Conservation (phyloP, 1,140 invertebrate species). For the Brachionus koreanus region DNA sequence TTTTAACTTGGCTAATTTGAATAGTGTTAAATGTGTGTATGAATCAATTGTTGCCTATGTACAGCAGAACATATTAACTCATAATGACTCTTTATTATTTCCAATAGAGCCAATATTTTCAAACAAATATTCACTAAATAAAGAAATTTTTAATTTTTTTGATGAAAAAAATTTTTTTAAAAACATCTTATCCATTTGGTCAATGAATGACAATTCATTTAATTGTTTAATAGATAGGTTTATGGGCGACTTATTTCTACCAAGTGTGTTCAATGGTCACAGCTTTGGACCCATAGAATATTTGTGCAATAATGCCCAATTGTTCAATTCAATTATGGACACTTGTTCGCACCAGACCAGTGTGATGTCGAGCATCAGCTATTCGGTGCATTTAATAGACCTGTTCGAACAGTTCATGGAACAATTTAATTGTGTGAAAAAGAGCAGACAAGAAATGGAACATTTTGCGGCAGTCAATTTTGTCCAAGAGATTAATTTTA, state of each 20-base stretch:
- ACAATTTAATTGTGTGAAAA: not conserved
- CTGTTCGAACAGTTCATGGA: not conserved
- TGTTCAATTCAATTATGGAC: not conserved
- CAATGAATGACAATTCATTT: not conserved
- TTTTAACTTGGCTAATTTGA: not conserved
- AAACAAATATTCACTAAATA: not conserved
- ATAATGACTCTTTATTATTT: not conserved
- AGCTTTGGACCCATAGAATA: not conserved
- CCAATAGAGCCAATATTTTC: not conserved
- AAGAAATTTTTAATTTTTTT: constrained; percentile 3
- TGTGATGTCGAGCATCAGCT: not conserved
- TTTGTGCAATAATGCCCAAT: not conserved
- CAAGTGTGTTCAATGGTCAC: not conserved
- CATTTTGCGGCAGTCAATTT: not conserved
- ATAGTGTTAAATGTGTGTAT: not conserved
- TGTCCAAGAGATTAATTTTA: constrained; percentile 8
- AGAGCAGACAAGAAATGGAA: not conserved
- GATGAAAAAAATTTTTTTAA: constrained; percentile 18
- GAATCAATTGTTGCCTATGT: not conserved
- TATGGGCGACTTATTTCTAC: not conserved
- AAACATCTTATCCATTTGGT: not conserved
- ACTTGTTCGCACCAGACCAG: not conserved
- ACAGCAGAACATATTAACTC: not conserved
- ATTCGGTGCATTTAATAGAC: not conserved
- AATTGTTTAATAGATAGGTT: not conserved